Evolutionary conservation across 2,888 invertebrate species (phyloP), one percentile per base, ranked within the genome.

Genomic region (Fragum fragum): DNA sequence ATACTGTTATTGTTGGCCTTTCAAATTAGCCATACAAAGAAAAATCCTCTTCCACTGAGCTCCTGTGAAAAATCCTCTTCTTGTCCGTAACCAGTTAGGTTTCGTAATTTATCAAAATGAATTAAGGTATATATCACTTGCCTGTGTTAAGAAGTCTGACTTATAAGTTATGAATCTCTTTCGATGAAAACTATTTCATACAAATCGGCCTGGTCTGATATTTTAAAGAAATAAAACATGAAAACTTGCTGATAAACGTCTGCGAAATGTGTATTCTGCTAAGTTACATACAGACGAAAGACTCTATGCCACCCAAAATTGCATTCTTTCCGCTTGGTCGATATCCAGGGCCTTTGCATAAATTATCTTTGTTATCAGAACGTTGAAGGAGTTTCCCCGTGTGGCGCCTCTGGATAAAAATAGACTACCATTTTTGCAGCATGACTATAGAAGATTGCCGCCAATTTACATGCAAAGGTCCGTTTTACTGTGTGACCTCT

Each of bases 271-370:
- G 66, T 66, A 66, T 66, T 66, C 66, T 42, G 26, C 29, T 61
- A 61, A 66, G 66, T 11, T 47, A 47, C 47, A 42, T 6, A 36
- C 32, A 36, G 32, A 36, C 32, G 32, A 36, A 36, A 36, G 9
- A 66, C 66, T 66, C 39, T 66, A 66, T 66, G 66, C 66, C 66
- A 42, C 66, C 66, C 39, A 66, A 66, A 66, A 36, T 42, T 66
- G 42, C 66, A 42, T 66, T 66, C 66, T 66, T 66, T 66, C 39
- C 66, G 66, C 66, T 36, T 66, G 66, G 66, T 66, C 66, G 66
- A 66, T 66, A 66, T 66, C 66, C 66, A 66, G 66, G 66, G 66
- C 42, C 26, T 32, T 21, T 32, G 47, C 39, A 66, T 66, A 66
- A 66, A 66, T 66, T 66, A 66, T 66, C 66, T 26, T 23, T 1